These are phyloP conservation scores for Thalassophryne amazonica DNA, from an alignment of 2,797 vertebrate genomes.

Conservation along the genomic window DNA sequence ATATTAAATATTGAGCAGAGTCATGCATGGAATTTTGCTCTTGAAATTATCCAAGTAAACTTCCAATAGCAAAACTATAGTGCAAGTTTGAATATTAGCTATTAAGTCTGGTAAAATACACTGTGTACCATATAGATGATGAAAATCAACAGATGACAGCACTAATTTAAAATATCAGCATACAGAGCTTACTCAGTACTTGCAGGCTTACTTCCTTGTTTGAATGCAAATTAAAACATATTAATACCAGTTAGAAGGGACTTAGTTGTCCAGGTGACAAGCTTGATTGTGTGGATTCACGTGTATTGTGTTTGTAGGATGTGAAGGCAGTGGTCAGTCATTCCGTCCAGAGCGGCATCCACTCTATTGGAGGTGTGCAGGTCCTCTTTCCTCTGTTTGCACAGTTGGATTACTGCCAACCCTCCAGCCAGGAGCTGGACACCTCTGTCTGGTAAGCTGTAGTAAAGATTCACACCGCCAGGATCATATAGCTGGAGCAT, in stretches of 20 bases:
- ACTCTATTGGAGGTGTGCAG: slow-evolving; percentile 96
- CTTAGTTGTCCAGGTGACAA: background rate
- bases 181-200: too few species aligned
- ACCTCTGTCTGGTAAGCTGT: slow-evolving; percentile 84
- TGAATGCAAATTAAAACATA: too few species aligned
- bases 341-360: slow-evolving; percentile 96
- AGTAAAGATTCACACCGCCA: background rate
- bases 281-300: background rate
- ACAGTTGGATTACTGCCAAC: slow-evolving; percentile 92
- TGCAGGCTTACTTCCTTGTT: too few species aligned
- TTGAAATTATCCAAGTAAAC: background rate
- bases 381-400: slow-evolving; percentile 97
- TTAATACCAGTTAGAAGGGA: too few species aligned
- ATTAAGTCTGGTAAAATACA: background rate
- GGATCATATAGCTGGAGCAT: background rate
- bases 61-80: background rate
- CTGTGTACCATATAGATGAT: background rate
- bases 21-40: background rate
- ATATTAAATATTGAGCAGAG: background rate
- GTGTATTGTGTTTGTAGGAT: slow-evolving; percentile 76
- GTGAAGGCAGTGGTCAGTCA: slow-evolving; percentile 97
- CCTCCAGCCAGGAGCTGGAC: slow-evolving; percentile 87
- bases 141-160: background rate
- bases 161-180: background rate
- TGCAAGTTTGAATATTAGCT: background rate